Conservation (phyloP, 2,888 invertebrate species). For the Drosophila macrospina region DNA sequence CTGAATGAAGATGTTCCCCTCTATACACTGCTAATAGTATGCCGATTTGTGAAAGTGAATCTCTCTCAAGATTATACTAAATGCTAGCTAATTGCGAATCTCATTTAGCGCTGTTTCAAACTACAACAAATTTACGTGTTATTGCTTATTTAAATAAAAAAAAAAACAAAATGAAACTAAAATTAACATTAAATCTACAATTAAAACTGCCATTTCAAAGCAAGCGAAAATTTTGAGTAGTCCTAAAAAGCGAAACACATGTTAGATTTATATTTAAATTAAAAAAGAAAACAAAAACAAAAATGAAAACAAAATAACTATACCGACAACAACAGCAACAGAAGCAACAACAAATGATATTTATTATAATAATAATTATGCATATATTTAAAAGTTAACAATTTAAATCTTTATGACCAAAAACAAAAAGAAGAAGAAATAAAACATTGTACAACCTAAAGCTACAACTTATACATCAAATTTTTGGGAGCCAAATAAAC, state of each 20-base stretch:
- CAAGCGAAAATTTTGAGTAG: slow-evolving; percentile 24
- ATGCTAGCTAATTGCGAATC: slow-evolving; percentile 62
- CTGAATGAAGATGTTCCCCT: slow-evolving; percentile 16
- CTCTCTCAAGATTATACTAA: slow-evolving; percentile 20
- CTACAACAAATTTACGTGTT: slow-evolving; percentile 63
- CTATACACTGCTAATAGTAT: slow-evolving; percentile 26
- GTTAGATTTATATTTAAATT: slow-evolving; percentile 6
- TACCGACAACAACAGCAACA: slow-evolving; percentile 4
- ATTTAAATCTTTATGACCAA: slow-evolving; percentile 39
- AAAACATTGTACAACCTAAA: slow-evolving; percentile 32
- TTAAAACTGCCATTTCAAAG: slow-evolving; percentile 67
- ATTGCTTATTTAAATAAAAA: slow-evolving; percentile 54
- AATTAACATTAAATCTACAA: slow-evolving; percentile 36
- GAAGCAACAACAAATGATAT: slow-evolving; percentile 19
- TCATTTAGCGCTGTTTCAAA: slow-evolving; percentile 57
- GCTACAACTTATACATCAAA: slow-evolving; percentile 43
- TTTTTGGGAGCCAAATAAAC: slow-evolving; percentile 48
- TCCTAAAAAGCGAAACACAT: slow-evolving; percentile 4
- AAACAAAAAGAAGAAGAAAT: too few relatives aligned
- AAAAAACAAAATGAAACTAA: slow-evolving; percentile 2
- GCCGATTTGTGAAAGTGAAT: slow-evolving; percentile 38
- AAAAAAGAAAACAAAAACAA: neutral
- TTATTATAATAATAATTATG: slow-evolving; percentile 16
- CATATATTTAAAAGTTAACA: slow-evolving; percentile 22
- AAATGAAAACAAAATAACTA: neutral